These are phyloP conservation scores for Augiades crinisus DNA, from an alignment of 2,888 invertebrate genomes.

Conservation along the genomic window DNA sequence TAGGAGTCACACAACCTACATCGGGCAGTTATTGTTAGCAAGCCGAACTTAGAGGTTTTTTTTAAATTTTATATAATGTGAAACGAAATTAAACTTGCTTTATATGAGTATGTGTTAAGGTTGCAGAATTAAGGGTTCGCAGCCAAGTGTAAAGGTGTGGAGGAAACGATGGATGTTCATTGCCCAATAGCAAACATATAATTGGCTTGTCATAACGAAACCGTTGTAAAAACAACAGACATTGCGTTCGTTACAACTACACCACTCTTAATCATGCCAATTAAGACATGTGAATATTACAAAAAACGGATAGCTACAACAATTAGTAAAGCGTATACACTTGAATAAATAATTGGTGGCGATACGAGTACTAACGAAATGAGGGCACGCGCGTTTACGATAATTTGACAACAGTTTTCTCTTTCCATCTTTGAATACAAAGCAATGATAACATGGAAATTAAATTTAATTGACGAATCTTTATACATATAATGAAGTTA, in stretches of 20 bases:
- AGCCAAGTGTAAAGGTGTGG: neutral
- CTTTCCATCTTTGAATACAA: slow-evolving; percentile 7
- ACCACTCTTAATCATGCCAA: slow-evolving; percentile 22
- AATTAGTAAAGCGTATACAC: slow-evolving; percentile 40
- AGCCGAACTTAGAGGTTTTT: no score
- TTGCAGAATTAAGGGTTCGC: neutral
- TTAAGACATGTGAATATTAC: slow-evolving; percentile 25
- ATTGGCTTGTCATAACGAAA: slow-evolving; percentile 26
- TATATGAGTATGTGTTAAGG: no score
- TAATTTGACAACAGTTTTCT: slow-evolving; percentile 42
- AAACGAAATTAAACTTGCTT: no score
- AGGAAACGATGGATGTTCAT: slow-evolving; percentile 5
- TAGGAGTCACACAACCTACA: slow-evolving; percentile 18
- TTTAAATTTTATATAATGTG: no score
- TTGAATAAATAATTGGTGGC: slow-evolving; percentile 44
- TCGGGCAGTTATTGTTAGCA: no score
- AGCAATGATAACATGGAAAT: no score
- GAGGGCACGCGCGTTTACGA: slow-evolving; percentile 46
- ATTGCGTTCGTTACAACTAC: slow-evolving; percentile 19
- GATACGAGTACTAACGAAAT: slow-evolving; percentile 33
- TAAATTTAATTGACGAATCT: no score
- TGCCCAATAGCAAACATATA: slow-evolving; percentile 15
- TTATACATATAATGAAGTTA: no score
- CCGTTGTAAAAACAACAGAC: slow-evolving; percentile 5
- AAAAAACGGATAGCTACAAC: slow-evolving; percentile 30